Conservation (phyloP, 1,140 invertebrate genomes). For the Hyles euphorbiae region DNA sequence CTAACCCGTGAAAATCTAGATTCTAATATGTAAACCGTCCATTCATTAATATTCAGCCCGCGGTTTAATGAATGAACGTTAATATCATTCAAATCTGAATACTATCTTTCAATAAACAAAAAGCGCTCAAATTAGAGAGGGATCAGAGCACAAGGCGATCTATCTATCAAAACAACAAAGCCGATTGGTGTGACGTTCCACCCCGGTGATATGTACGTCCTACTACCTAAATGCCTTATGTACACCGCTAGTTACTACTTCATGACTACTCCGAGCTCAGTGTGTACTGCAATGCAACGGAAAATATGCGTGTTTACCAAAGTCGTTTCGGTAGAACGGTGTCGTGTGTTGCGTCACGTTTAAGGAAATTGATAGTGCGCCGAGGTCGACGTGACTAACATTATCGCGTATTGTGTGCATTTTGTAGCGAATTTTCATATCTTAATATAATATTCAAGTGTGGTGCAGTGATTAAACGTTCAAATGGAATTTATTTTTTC, state of each 20-base stretch:
- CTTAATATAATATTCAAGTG: constrained; percentile 35
- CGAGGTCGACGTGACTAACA: constrained; percentile 73
- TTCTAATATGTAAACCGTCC: no score
- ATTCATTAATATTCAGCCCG: no score
- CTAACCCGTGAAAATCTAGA: no score
- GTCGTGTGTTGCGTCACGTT: constrained; percentile 73
- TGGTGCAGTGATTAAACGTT: constrained; percentile 40
- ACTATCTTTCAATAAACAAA: constrained; percentile 23
- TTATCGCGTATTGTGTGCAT: constrained; percentile 58
- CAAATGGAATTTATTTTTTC: constrained; percentile 57
- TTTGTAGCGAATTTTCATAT: constrained; percentile 37
- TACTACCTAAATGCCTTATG: constrained; percentile 75
- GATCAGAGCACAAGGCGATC: constrained; percentile 67
- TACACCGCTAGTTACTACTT: constrained; percentile 74
- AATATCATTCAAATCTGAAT: constrained; percentile 10
- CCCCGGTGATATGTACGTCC: constrained; percentile 73
- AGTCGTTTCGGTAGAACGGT: constrained; percentile 74
- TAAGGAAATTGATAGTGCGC: constrained; percentile 71
- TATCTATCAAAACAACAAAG: constrained; percentile 73
- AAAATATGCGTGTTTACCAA: constrained; percentile 75
- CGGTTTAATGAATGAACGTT: constrained; percentile 11
- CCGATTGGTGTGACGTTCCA: constrained; percentile 73
- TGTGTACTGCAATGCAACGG: constrained; percentile 75
- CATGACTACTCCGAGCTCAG: constrained; percentile 75
- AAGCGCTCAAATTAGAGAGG: constrained; percentile 59